Conservation (phyloP, 2,797 vertebrate genomes). For the Spea hammondii region DNA sequence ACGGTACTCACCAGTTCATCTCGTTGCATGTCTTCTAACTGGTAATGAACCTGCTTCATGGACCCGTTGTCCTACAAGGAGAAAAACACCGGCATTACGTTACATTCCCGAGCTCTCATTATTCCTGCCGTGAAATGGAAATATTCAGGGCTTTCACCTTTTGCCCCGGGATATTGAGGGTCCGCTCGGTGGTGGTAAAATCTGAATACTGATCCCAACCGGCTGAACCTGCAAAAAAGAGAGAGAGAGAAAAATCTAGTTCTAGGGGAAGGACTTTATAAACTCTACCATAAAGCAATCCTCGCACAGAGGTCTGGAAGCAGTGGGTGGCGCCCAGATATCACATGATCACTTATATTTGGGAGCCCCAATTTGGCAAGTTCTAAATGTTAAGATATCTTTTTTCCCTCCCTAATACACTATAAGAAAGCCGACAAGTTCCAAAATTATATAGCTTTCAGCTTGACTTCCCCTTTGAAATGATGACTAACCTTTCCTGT, state of each 20-base stretch:
- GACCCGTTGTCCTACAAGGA: conserved; percentile 64
- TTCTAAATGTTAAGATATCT: too few relatives aligned
- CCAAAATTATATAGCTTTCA: too few relatives aligned
- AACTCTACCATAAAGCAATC: too few relatives aligned
- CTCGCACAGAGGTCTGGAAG: too few relatives aligned
- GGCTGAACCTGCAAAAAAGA: conserved; percentile 17
- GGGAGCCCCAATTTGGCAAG: too few relatives aligned
- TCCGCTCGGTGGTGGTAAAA: conserved; percentile 36
- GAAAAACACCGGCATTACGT: background rate
- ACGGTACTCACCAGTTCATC: conserved; percentile 79
- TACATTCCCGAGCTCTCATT: background rate
- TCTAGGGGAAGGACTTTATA: conserved; percentile 54
- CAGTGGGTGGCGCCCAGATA: too few relatives aligned
- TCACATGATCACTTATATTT: too few relatives aligned
- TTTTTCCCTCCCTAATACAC: too few relatives aligned
- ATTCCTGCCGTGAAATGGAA: background rate
- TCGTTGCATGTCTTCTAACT: conserved; percentile 83
- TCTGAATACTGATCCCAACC: conserved; percentile 45
- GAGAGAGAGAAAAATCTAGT: background rate
- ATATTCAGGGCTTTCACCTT: background rate
- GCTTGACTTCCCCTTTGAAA: too few relatives aligned
- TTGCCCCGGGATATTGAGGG: conserved; percentile 12
- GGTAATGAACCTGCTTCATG: conserved; percentile 81
- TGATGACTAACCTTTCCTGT: conserved; percentile 74
- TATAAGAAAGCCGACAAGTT: too few relatives aligned